Percentiles rank a stretch among this genome's conserved stretches.
phyloP scores from a whole-genome alignment of 2,888 invertebrate species.

The Melipona beecheii region DNA sequence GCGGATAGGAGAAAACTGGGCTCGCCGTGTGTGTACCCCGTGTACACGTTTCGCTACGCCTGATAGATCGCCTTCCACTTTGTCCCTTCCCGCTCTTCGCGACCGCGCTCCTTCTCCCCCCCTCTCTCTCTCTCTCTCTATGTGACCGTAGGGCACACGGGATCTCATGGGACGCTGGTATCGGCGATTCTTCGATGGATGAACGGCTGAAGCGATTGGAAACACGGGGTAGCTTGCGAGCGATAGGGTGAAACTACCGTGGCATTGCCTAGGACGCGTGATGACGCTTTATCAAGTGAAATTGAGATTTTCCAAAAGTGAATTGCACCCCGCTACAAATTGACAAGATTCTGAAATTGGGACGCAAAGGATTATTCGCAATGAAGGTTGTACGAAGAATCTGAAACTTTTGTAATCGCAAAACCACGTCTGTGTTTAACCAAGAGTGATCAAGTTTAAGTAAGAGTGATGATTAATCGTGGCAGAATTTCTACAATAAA shows the following conservation, averaged over 20 bases:
- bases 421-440: too few species aligned
- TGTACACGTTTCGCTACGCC: conserved; percentile 58
- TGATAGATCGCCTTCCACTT: conserved; percentile 52
- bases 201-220: conserved; percentile 40
- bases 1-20: conserved; percentile 52
- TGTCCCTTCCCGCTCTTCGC: neutral
- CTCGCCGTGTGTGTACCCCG: conserved; percentile 53
- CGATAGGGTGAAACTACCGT: conserved; percentile 24
- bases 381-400: too few species aligned
- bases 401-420: too few species aligned
- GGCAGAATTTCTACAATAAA: too few species aligned
- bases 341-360: too few species aligned
- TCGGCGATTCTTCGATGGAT: conserved; percentile 47
- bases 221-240: conserved; percentile 25
- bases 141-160: conserved; percentile 32
- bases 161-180: conserved; percentile 34
- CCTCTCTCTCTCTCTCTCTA: neutral
- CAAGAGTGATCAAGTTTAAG: too few species aligned
- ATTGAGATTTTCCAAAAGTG: neutral
- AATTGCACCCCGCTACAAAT: too few species aligned
- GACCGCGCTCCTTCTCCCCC: neutral
- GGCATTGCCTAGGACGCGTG: neutral
- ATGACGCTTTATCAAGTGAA: neutral
- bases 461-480: too few species aligned
- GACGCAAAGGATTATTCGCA: too few species aligned